These are phyloP conservation scores for Lithobates pipiens DNA, from an alignment of 2,797 vertebrate genomes.

Conservation along the genomic window DNA sequence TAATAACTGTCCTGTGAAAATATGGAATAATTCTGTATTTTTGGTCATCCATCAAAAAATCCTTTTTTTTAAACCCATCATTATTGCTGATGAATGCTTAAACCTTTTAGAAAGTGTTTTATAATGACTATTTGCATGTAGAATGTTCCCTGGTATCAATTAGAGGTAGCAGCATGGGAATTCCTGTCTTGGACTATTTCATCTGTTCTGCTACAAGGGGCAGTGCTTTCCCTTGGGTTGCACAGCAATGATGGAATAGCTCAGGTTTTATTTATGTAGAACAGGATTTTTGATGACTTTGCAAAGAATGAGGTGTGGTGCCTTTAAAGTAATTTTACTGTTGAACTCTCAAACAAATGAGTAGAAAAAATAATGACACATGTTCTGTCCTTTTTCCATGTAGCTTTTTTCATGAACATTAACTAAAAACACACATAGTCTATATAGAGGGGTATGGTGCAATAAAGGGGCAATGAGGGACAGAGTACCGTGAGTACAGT, in stretches of 20 bases:
- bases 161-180: constrained; percentile 46
- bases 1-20: not conserved
- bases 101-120: not conserved
- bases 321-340: constrained; percentile 33
- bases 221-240: constrained; percentile 47
- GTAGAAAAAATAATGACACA: constrained; percentile 44
- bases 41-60: not conserved
- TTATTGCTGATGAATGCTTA: not conserved
- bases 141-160: constrained; percentile 29
- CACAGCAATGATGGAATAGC: constrained; percentile 48
- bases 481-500: too few species aligned
- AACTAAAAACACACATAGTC: constrained; percentile 31
- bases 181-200: constrained; percentile 37
- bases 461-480: too few species aligned
- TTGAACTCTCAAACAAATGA: constrained; percentile 37
- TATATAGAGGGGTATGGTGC: not conserved
- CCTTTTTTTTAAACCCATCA: too few species aligned
- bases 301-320: constrained; percentile 59
- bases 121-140: constrained; percentile 32
- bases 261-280: constrained; percentile 55
- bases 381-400: constrained; percentile 38
- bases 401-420: not conserved
- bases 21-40: not conserved
- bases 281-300: constrained; percentile 55
- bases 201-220: constrained; percentile 33